Base-by-base conservation (phyloP, 2,797 vertebrate genomes). In the Poeciliopsis paucimaculata region DNA sequence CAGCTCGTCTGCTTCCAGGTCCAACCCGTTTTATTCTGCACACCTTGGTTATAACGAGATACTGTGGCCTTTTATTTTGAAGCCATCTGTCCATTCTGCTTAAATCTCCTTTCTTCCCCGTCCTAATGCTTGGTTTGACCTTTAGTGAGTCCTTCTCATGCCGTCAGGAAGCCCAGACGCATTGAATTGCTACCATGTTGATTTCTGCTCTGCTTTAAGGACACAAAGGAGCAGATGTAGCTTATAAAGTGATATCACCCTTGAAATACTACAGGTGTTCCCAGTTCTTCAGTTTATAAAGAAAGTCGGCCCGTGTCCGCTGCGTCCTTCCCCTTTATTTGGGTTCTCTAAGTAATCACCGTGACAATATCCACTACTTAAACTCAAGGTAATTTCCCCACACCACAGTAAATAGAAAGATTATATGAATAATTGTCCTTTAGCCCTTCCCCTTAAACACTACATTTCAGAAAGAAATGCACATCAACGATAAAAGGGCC, bases 11-110 rank as follows among this genome's bases (percentile, higher is more conserved):
- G 26, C 68, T 46, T 46, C 43, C 26, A n/a, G 26, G 5, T 15
- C 43, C 20, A 26, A 26, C 23, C 39, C 7, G 23, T 9, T 36
- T 34, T 43, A 68, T 13, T 41, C 39, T 43, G 23, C 20, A 43
- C 39, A 70, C 66, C 66, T n/a, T 15, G 66, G 39, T 70, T n/a
- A 43, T 70, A 70, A 70, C 5, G 36, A 68, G 68, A n/a, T 45
- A 28, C 41, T 18, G 28, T 28, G 43, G 26, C 41, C 39, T 70
- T 71, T 46, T 28, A 45, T 71, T 15, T 7, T 71, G 11, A 45
- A 28, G 68, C 15, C 6, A 2, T 16, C 68, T 15, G 68, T n/a
- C 41, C 23, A 7, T 71, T 66, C 31, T 66, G 34, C 23, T 45
- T n/a, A 43, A 70, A 28, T n/a, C 5, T 31, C 39, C 39, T 70